These are phyloP conservation scores for Saccostrea glomerata DNA, from an alignment of 1,140 invertebrate genomes.

Conservation along the genomic window DNA sequence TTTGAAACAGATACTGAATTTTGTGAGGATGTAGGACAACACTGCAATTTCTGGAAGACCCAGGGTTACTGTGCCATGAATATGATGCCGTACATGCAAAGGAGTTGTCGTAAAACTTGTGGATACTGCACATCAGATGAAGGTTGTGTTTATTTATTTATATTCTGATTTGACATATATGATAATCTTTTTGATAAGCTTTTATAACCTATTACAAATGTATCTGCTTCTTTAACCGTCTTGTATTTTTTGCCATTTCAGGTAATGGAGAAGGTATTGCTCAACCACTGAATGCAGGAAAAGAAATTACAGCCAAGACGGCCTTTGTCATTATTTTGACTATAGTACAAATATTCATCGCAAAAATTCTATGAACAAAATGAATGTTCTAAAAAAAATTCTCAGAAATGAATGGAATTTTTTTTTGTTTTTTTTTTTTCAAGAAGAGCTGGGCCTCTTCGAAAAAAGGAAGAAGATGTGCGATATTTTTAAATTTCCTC, in stretches of 20 bases:
- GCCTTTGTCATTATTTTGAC: not conserved
- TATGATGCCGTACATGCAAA: constrained; percentile 16
- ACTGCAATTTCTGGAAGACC: constrained; percentile 20
- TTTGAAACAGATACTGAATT: not conserved
- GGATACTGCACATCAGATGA: not conserved
- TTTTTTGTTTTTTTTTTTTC: no score
- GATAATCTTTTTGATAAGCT: no score
- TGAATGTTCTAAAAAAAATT: not conserved
- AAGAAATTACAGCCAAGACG: not conserved
- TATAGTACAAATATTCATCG: not conserved
- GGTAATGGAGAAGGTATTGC: not conserved
- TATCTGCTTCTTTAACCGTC: not conserved
- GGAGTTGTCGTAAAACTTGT: constrained; percentile 11
- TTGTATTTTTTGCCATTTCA: not conserved
- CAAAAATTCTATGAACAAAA: not conserved
- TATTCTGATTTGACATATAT: no score
- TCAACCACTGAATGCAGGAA: not conserved
- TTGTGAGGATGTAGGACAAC: constrained; percentile 17
- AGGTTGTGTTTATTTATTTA: not conserved
- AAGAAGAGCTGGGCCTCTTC: no score
- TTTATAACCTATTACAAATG: no score
- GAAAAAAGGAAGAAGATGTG: no score
- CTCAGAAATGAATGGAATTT: not conserved
- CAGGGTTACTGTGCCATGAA: constrained; percentile 26
- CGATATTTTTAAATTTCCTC: no score